phyloP scores from a whole-genome alignment of 2,797 vertebrate genomes.

The Melanotaenia boesemani region DNA sequence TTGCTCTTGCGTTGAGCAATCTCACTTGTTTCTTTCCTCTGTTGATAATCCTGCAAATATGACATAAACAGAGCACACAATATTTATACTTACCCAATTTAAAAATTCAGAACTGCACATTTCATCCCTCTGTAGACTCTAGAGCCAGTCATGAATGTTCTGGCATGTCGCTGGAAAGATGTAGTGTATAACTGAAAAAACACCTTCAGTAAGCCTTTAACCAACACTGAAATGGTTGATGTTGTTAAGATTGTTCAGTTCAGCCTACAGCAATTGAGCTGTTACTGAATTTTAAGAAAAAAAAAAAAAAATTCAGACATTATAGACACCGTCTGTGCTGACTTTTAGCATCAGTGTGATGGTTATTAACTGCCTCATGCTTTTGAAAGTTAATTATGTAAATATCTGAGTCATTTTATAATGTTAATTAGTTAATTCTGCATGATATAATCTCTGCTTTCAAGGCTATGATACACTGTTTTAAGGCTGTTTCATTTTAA shows the following conservation, averaged over 20 bases:
- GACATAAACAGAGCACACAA: conserved; percentile 16
- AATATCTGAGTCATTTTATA: conserved; percentile 37
- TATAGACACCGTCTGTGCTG: conserved; percentile 8
- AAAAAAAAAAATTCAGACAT: conserved; percentile 18
- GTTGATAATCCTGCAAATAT: conserved; percentile 32
- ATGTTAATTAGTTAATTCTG: conserved; percentile 11
- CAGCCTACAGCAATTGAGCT: background rate
- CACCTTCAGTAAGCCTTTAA: background rate
- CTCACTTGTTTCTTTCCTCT: background rate
- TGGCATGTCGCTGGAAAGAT: conserved; percentile 30
- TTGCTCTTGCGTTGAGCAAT: conserved; percentile 14
- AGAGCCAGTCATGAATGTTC: conserved; percentile 12
- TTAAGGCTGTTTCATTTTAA: background rate
- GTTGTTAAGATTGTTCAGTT: background rate
- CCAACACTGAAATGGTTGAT: background rate
- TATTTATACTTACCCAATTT: conserved; percentile 5
- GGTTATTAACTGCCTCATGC: conserved; percentile 8
- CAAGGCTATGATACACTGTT: background rate
- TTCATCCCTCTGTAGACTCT: background rate
- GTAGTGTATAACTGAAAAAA: conserved; percentile 26
- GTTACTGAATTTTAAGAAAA: background rate
- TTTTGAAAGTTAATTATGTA: conserved; percentile 36
- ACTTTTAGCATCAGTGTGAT: conserved; percentile 13
- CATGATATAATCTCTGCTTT: background rate
- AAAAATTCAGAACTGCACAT: conserved; percentile 24